Base-by-base conservation (phyloP, 2,113 vertebrate genomes). In the Plecotus auritus region DNA sequence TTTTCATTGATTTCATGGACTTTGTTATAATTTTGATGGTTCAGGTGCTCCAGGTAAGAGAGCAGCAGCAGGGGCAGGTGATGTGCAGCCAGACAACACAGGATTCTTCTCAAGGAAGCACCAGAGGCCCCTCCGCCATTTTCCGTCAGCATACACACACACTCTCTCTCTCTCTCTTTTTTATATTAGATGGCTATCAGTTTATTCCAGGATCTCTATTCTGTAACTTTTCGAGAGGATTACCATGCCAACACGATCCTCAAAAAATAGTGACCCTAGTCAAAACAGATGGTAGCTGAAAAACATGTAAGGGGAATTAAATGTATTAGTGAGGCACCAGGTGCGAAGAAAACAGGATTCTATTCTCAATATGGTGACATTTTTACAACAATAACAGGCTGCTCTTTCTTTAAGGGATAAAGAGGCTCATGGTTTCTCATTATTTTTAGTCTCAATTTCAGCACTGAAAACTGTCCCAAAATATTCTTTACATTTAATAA, bases 81-180 rank as follows among this genome's bases (percentile, higher is more conserved):
- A 4, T 51, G 9, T 8, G 16, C 16, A 22, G 0, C 4, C 49
- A 40, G 23, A 32, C 32, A 47, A 47, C 3, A 42, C 0, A 70
- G 37, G 13, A 35, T 83, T 88, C 3, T 73, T 72, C 17, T 42
- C 11, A 1, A 26, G 8, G 20, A 45, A 80, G 17, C 11, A 26
- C 16, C 7, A 7, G 37, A 5, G 9, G 49, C n/a, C 56, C 0
- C 20, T 83, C 67, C 0, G 8, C n/a, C 81, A 47, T 32, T 35
- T 14, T 22, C 67, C 66, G 49, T 32, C 0, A 47, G 72, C 32
- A 2, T 0, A n/a, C 0, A 0, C 32, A 9, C 2, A 59, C 8
- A 54, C 54, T 56, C n/a, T n/a, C n/a, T n/a, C n/a, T n/a, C 11
- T 9, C 26, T 0, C 20, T 42, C 35, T 84, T 56, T 73, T 35